Conservation (phyloP, 2,888 invertebrate genomes). For the Acanthosepion esculentum region DNA sequence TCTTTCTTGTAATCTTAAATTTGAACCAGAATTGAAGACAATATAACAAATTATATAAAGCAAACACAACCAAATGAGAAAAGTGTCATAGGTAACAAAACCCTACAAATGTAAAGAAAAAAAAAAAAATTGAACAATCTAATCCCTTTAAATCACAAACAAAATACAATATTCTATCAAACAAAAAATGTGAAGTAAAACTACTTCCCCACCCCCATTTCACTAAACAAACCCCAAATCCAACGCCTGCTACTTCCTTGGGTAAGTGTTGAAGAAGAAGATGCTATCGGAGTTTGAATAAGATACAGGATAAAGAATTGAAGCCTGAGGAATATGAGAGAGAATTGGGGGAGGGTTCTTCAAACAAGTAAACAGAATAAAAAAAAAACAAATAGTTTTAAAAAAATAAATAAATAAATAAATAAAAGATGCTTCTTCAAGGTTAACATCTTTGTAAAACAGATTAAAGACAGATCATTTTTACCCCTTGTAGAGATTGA, state of each 20-base stretch:
- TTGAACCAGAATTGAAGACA: not conserved
- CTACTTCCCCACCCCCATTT: not conserved
- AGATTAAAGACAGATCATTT: not conserved
- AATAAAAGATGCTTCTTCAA: not conserved
- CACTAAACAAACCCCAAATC: not conserved
- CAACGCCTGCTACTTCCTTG: not conserved
- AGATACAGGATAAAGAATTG: not conserved
- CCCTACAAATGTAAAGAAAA: not conserved
- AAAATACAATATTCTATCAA: slow-evolving; percentile 17
- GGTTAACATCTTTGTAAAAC: slow-evolving; percentile 16
- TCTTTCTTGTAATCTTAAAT: not conserved
- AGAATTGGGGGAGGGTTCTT: not conserved
- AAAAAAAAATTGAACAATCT: not conserved
- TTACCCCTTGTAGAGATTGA: not conserved
- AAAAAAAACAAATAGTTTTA: not conserved
- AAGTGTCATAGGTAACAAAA: not conserved
- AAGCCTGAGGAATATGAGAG: not conserved
- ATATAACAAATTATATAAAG: not conserved
- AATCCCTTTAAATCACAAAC: slow-evolving; percentile 33
- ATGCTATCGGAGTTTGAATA: not conserved
- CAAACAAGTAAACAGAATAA: not conserved
- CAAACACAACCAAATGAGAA: not conserved
- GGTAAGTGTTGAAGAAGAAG: slow-evolving; percentile 21
- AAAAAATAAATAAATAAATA: not conserved
- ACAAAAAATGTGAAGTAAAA: not conserved